Evolutionary conservation across 2,797 vertebrate species (phyloP), one percentile per base, ranked within the genome.

Genomic region (Lagodon rhomboides): DNA sequence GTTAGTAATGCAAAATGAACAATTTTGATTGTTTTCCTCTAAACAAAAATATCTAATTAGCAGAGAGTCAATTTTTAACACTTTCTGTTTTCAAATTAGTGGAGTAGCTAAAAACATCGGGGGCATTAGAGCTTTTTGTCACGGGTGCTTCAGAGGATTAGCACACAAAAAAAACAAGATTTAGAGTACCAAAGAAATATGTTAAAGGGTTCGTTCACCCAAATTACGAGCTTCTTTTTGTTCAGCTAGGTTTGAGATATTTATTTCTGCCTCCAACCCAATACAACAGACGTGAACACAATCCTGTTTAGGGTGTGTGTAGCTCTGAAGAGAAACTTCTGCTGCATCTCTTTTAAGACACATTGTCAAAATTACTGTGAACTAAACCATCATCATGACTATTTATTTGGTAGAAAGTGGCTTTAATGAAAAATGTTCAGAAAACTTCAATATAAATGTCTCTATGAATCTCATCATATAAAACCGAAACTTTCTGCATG

Each of bases 1-100:
- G 56, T 73, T 87, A 89, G 88, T 94, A 81, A 89, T 77, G 66
- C 71, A 73, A 93, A 92, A 92, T 83, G 82, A 92, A 82, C 89
- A 83, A 65, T 91, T 93, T 86, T 82, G 87, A 91, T 91, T 92
- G 87, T 87, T 84, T 88, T 85, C 83, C 73, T 85, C 77, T 71
- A 91, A 86, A 91, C 86, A 93, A 87, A 91, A 88, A 91, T 75
- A 85, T 84, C 70, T 65, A 69, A 90, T 90, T 90, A 87, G 68
- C 47, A 38, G 58, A 1, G 1, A 38, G 62, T 30, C 22, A 22
- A 43, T 73, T 82, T 38, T 55, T 30, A 62, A 64, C 34, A 62
- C 68, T 67, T 77, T 77, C 55, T 55, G 53, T 34, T 61, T 71
- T 68, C 16, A 67, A 61, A 66, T 18, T 34, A 68, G 46, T 23